These are phyloP conservation scores for Dromas ardeola DNA, from an alignment of 2,113 vertebrate genomes.

Conservation along the genomic window DNA sequence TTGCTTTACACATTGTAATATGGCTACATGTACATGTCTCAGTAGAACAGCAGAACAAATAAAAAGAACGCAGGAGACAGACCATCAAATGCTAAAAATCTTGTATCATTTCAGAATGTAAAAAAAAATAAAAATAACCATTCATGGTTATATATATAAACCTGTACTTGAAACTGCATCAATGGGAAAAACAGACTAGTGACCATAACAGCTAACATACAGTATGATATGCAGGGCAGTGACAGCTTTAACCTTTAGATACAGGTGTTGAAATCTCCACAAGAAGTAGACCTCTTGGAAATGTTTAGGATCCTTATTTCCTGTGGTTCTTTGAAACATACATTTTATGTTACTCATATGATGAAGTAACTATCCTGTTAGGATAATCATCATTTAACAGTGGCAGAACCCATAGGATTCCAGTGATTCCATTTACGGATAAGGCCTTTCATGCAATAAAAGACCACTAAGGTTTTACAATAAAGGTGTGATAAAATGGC, in stretches of 20 bases:
- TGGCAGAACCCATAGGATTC: constrained; percentile 37
- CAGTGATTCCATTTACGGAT: background rate
- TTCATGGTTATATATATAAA: background rate
- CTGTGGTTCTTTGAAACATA: background rate
- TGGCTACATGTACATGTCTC: background rate
- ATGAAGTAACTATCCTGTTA: background rate
- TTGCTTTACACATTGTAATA: background rate
- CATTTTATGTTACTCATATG: background rate
- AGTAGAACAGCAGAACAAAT: background rate
- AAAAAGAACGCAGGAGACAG: background rate
- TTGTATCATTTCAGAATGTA: background rate
- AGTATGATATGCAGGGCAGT: background rate
- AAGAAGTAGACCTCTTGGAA: background rate
- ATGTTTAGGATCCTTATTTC: background rate
- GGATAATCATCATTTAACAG: background rate
- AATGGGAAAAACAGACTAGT: background rate
- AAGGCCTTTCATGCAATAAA: background rate
- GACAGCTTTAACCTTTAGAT: background rate
- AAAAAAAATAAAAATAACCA: background rate
- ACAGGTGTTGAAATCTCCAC: background rate
- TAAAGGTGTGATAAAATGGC: background rate
- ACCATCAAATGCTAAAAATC: background rate
- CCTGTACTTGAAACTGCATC: background rate
- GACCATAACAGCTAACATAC: background rate
- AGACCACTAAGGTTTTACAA: background rate